These are phyloP conservation scores for Tetramorium parvispinum DNA, from an alignment of 1,140 invertebrate species.

Conservation along the genomic window DNA sequence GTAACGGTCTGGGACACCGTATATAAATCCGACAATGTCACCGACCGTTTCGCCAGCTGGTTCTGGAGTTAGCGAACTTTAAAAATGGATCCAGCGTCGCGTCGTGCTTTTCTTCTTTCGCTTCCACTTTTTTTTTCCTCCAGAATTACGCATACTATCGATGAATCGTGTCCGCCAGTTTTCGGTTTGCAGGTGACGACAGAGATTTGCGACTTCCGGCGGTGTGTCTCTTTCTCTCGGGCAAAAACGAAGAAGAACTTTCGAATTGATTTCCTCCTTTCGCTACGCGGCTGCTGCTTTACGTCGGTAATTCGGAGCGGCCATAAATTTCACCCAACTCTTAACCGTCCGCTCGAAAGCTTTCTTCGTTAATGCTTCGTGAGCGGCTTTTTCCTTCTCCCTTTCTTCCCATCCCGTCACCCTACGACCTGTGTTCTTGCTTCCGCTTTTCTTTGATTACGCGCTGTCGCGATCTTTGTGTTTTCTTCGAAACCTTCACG, in stretches of 20 bases:
- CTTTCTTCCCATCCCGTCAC: not conserved
- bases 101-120: not conserved
- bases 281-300: slow-evolving; percentile 67
- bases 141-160: slow-evolving; percentile 21
- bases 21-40: slow-evolving; percentile 49
- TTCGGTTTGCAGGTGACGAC: slow-evolving; percentile 53
- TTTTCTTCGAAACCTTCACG: not conserved
- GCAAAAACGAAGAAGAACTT: slow-evolving; percentile 54
- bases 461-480: slow-evolving; percentile 41
- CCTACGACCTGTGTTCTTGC: not conserved
- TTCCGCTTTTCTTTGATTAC: not conserved
- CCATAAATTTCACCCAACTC: slow-evolving; percentile 70
- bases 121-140: not conserved
- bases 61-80: slow-evolving; percentile 25
- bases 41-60: slow-evolving; percentile 50
- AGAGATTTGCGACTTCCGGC: slow-evolving; percentile 68
- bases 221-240: not conserved
- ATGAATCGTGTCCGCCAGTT: slow-evolving; percentile 8
- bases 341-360: slow-evolving; percentile 71
- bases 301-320: slow-evolving; percentile 68
- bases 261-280: slow-evolving; percentile 72
- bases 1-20: slow-evolving; percentile 12
- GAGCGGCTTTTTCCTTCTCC: slow-evolving; percentile 28
- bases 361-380: slow-evolving; percentile 72
- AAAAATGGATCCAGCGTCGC: slow-evolving; percentile 37